Percentiles rank a stretch among this genome's conserved stretches.
phyloP scores from a whole-genome alignment of 2,113 vertebrate genomes.

The Etia nguti region DNA sequence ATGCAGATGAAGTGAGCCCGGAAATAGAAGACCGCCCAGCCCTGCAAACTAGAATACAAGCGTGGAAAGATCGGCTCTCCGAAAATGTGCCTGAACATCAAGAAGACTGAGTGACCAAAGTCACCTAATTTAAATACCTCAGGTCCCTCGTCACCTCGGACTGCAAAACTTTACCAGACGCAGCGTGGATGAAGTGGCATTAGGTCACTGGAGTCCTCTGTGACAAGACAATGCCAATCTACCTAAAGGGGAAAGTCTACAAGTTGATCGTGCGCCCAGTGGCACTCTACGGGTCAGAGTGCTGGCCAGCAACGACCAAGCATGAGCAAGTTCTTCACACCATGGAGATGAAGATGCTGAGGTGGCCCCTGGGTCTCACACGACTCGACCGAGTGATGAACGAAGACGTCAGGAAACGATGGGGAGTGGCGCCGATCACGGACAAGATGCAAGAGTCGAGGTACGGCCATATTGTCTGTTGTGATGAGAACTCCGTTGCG shows the following conservation, averaged over 20 bases:
- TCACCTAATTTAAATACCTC: not conserved
- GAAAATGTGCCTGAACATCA: not conserved
- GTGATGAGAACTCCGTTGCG: fast-evolving
- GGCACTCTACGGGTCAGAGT: not conserved
- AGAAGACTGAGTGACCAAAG: not conserved
- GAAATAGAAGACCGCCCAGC: not conserved
- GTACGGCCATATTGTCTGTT: fast-evolving
- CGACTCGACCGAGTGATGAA: not conserved
- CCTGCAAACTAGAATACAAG: fast-evolving
- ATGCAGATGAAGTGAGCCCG: not conserved
- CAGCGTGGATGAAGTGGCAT: not conserved
- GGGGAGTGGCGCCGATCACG: fast-evolving
- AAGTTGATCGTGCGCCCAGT: fast-evolving
- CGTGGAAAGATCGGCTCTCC: not conserved
- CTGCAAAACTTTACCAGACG: fast-evolving
- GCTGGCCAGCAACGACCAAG: fast-evolving
- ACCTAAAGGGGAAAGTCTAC: not conserved
- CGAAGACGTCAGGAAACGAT: fast-evolving
- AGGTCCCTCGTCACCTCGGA: not conserved
- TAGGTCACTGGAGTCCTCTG: not conserved
- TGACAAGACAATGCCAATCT: fast-evolving
- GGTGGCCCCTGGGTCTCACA: not conserved
- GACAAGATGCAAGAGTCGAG: not conserved
- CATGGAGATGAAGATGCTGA: fast-evolving
- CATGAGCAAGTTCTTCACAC: not conserved